Percentiles rank a stretch among this genome's conserved stretches.
Conservation (phyloP, 2,113 vertebrate genomes). For the Pristiophorus japonicus region DNA sequence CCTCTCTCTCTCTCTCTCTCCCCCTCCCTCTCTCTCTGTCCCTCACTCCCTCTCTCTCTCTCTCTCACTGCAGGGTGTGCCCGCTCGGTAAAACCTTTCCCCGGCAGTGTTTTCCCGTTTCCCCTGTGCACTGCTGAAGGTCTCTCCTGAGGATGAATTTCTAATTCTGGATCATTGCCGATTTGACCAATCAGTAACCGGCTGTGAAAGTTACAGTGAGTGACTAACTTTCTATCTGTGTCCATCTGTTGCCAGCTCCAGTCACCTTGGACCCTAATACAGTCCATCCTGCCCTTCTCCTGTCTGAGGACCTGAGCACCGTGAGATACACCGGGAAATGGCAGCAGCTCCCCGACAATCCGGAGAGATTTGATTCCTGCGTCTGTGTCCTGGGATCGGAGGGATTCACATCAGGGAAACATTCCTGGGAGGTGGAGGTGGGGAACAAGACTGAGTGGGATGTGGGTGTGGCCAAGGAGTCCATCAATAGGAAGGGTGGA, state of each 20-base stretch:
- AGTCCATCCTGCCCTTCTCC: not conserved
- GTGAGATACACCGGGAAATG: not conserved
- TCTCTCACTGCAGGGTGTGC: not conserved
- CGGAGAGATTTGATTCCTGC: not conserved
- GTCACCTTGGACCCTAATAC: not conserved
- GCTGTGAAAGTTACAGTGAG: not conserved
- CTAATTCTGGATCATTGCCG: not conserved
- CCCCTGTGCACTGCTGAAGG: not conserved
- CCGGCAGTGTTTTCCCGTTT: not conserved
- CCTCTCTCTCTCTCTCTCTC: too few relatives aligned
- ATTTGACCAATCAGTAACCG: not conserved
- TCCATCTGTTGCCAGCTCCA: not conserved
- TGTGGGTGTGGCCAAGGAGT: not conserved
- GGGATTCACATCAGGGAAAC: not conserved
- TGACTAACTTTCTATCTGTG: not conserved
- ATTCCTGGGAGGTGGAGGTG: slow-evolving; percentile 14
- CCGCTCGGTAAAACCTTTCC: not conserved
- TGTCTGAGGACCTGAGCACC: not conserved
- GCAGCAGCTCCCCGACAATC: not conserved
- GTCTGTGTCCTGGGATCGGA: not conserved
- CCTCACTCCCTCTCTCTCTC: too few relatives aligned
- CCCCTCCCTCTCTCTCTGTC: too few relatives aligned
- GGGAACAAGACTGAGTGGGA: not conserved
- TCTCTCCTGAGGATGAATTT: too few relatives aligned
- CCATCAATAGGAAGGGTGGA: not conserved